These are phyloP conservation scores for Tursiops truncatus DNA, from an alignment of 2,113 vertebrate genomes.

Conservation along the genomic window DNA sequence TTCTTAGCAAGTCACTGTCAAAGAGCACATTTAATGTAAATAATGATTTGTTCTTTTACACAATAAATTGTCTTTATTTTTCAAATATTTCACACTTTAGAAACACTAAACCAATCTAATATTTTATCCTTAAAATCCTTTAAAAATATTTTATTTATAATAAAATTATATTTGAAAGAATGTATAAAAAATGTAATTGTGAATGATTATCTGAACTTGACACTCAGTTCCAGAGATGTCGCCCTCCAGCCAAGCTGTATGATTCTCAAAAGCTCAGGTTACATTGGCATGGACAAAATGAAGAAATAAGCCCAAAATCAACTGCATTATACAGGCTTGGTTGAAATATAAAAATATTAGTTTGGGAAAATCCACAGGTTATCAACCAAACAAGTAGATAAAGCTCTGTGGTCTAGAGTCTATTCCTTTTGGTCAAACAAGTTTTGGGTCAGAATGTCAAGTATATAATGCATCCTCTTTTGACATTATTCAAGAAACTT, in stretches of 20 bases:
- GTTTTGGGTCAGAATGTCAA: not conserved
- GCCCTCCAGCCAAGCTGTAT: not conserved
- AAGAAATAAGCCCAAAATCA: not conserved
- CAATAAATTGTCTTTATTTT: not conserved
- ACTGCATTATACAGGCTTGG: not conserved
- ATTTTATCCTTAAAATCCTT: not conserved
- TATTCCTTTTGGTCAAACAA: not conserved
- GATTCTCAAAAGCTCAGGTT: not conserved
- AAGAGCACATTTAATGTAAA: constrained; percentile 22
- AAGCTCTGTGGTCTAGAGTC: not conserved
- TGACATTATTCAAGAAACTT: not conserved
- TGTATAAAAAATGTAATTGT: not conserved
- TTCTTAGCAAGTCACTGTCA: not conserved
- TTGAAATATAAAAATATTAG: not conserved
- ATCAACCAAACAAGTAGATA: not conserved
- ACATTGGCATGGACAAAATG: not conserved
- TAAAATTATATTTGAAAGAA: not conserved
- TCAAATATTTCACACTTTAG: not conserved
- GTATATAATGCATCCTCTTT: not conserved
- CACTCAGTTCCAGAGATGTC: not conserved
- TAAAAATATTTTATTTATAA: not conserved
- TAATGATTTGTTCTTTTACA: constrained; percentile 30
- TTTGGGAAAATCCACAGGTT: not conserved
- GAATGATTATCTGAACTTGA: not conserved
- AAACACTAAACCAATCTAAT: not conserved